These are phyloP conservation scores for Endotricha flammealis DNA, from an alignment of 2,888 invertebrate species.

Conservation along the genomic window DNA sequence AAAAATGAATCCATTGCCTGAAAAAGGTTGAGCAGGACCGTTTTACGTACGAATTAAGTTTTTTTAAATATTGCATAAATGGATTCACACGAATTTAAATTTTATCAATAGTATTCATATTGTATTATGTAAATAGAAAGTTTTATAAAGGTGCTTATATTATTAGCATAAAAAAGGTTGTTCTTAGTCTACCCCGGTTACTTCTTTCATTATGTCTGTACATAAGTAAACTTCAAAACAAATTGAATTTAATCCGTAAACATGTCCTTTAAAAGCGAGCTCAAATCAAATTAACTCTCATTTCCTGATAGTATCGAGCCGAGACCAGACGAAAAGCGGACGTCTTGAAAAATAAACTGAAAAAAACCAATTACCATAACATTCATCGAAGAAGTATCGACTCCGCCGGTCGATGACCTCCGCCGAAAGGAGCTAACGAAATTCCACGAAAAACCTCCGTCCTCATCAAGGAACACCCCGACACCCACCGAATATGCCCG, in stretches of 20 bases:
- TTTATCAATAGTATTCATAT: too few relatives aligned
- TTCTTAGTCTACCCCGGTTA: too few relatives aligned
- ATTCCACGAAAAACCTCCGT: constrained; percentile 73
- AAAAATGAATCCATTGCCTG: too few relatives aligned
- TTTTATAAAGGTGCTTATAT: too few relatives aligned
- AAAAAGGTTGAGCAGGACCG: too few relatives aligned
- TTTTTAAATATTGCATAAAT: too few relatives aligned
- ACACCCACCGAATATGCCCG: constrained; percentile 67
- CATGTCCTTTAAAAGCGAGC: constrained; percentile 19
- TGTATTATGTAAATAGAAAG: too few relatives aligned
- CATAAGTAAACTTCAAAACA: too few relatives aligned
- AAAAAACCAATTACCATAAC: constrained; percentile 62
- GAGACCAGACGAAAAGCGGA: constrained; percentile 6
- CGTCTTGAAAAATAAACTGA: constrained; percentile 12
- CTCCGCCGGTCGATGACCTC: constrained; percentile 64
- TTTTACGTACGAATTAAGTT: too few relatives aligned
- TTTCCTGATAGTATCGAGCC: constrained; percentile 25
- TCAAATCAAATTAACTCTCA: constrained; percentile 37
- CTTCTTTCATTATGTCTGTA: too few relatives aligned
- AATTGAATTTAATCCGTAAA: constrained; percentile 7
- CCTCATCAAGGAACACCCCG: constrained; percentile 71
- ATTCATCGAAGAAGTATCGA: constrained; percentile 65
- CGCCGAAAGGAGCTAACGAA: constrained; percentile 62
- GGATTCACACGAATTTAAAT: too few relatives aligned
- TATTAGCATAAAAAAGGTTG: too few relatives aligned